Base-by-base conservation (phyloP, 1,140 invertebrate species). In the Calosoma granatense region DNA sequence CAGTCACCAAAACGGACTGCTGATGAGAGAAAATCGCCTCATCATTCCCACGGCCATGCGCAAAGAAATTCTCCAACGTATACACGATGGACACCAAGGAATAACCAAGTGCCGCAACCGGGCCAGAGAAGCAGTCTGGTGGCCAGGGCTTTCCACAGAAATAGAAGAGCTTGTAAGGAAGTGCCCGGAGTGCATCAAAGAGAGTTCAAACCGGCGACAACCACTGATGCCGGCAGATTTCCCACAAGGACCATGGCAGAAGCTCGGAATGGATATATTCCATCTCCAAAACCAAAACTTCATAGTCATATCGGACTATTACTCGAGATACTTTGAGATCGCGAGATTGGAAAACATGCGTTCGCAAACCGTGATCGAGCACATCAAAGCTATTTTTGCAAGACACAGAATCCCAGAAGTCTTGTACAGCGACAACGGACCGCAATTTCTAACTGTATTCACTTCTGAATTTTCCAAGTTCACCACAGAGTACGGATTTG, bases 261-360 rank as follows among this genome's bases (percentile, higher is more conserved):
- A 9, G 9, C 39, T 57, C 3, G 43, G 58, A 1, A 30, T 19
- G 6, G 58, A 59, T 52, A 20, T 59, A 3, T 12, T 36, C 17
- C 11, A 56, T 14, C 36, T 43, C 3, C 39, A 56, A 6, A 15
- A 6, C 11, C 20, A 56, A 0, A 52, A 30, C 4, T 59, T 39
- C 20, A 2, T 59, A 19, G 19, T 59, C 12, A 20, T 52, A 4
- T 23, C 26, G 22, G 58, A 56, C 23, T 59, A 59, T 51, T 59
- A 59, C 30, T 59, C 53, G 2, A 55, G 51, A 41, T 58, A 59
- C 36, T 11, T 30, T 19, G 53, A 56, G 14, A 39, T 58, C 3
- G 17, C n/a, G 6, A 57, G 54, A 23, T 20, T 57, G 9, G 39
- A 55, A 39, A 20, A 9, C 20, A n/a, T 23, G 12, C n/a, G n/a